phyloP scores from a whole-genome alignment of 2,797 vertebrate species.

The Takifugu ocellatus region DNA sequence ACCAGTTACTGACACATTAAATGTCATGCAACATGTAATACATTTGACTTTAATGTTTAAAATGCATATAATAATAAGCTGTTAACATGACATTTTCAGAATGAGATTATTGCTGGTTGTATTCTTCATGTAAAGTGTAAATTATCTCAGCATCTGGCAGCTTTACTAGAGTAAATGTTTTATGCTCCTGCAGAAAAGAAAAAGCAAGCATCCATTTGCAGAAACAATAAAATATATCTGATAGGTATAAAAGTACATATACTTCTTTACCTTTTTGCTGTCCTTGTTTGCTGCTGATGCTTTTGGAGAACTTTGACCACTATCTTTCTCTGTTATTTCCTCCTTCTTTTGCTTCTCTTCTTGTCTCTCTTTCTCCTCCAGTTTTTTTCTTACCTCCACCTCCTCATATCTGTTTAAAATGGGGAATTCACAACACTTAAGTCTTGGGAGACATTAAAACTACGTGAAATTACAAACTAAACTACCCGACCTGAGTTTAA shows the following conservation, averaged over 20 bases:
- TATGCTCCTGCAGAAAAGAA: no score
- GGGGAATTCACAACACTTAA: background rate
- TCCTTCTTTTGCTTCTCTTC: conserved; percentile 85
- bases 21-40: no score
- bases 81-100: no score
- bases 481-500: conserved; percentile 88
- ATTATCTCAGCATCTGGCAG: no score
- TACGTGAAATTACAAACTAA: background rate
- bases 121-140: no score
- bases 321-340: conserved; percentile 73
- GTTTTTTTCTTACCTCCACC: conserved; percentile 90
- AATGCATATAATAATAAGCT: no score
- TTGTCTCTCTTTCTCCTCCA: conserved; percentile 89
- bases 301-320: conserved; percentile 70
- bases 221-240: background rate
- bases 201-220: background rate
- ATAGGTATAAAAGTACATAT: background rate
- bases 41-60: no score
- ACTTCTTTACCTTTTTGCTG: conserved; percentile 76
- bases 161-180: no score
- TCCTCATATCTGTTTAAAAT: conserved; percentile 87
- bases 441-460: background rate
- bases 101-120: no score
- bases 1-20: no score
- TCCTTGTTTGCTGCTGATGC: conserved; percentile 70